Conservation (phyloP, 2,797 vertebrate genomes). For the Australoheros facetus region DNA sequence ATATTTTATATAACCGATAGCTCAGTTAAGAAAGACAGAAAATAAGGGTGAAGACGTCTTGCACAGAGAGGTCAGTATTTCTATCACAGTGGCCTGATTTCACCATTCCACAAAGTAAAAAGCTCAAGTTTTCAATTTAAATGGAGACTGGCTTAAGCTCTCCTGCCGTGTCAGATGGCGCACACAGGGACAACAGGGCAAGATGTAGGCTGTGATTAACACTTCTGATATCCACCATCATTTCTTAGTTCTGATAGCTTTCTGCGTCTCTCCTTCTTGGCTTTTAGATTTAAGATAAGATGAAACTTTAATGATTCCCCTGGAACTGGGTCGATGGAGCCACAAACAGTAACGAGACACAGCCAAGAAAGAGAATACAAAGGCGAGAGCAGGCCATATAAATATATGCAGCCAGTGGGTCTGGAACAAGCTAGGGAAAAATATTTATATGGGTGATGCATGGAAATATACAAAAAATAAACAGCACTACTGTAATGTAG, state of each 20-base stretch:
- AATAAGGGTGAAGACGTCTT: not conserved
- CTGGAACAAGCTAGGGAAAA: not conserved
- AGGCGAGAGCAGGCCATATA: not conserved
- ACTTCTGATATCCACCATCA: constrained; percentile 31
- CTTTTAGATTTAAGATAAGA: constrained; percentile 54
- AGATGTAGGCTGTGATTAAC: constrained; percentile 39
- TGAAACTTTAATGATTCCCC: constrained; percentile 57
- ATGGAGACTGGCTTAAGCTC: not conserved
- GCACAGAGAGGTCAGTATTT: not conserved
- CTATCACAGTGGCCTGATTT: not conserved
- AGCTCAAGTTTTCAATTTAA: not conserved
- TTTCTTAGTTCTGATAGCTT: constrained; percentile 13
- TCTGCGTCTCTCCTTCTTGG: constrained; percentile 20
- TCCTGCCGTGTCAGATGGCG: not conserved
- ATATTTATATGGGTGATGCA: not conserved
- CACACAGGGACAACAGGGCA: constrained; percentile 19
- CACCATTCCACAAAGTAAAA: not conserved
- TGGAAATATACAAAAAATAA: not conserved
- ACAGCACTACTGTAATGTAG: not conserved
- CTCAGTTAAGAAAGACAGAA: not conserved
- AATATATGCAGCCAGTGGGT: constrained; percentile 10
- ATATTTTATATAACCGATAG: not conserved
- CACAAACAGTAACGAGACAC: not conserved
- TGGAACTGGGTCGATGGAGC: constrained; percentile 40
- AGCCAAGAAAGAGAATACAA: not conserved